Conservation (phyloP, 2,888 invertebrate species). For the Thumatha senex region DNA sequence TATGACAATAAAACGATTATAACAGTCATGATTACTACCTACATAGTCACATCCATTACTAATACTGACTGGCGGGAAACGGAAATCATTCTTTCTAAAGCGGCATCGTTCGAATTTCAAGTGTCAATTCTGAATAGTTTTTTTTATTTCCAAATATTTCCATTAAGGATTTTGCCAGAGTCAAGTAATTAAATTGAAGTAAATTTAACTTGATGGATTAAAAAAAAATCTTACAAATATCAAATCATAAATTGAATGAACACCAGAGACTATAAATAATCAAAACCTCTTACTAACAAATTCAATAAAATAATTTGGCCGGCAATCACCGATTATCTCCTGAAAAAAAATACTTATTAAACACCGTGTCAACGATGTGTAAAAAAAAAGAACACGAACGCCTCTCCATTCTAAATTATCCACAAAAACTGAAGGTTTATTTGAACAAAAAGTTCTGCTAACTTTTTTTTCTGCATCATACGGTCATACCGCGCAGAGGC, state of each 20-base stretch:
- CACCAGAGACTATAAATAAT: too few species aligned
- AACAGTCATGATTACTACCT: too few species aligned
- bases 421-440: slow-evolving; percentile 37
- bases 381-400: slow-evolving; percentile 39
- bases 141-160: slow-evolving; percentile 7
- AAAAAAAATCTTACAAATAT: too few species aligned
- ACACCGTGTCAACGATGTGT: slow-evolving; percentile 38
- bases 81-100: not conserved
- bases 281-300: not conserved
- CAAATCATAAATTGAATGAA: too few species aligned
- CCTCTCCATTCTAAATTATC: slow-evolving; percentile 37
- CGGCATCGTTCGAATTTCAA: slow-evolving; percentile 10
- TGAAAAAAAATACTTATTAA: slow-evolving; percentile 18
- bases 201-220: too few species aligned
- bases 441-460: slow-evolving; percentile 18
- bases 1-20: too few species aligned
- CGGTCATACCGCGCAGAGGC: slow-evolving; percentile 12
- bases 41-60: too few species aligned
- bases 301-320: slow-evolving; percentile 2
- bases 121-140: slow-evolving; percentile 1
- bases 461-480: not conserved
- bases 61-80: not conserved
- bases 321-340: not conserved
- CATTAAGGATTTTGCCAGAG: slow-evolving; percentile 1
- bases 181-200: not conserved